Evolutionary conservation across 1,140 invertebrate species (phyloP).

Genomic region (Calliopsis andreniformis): DNA sequence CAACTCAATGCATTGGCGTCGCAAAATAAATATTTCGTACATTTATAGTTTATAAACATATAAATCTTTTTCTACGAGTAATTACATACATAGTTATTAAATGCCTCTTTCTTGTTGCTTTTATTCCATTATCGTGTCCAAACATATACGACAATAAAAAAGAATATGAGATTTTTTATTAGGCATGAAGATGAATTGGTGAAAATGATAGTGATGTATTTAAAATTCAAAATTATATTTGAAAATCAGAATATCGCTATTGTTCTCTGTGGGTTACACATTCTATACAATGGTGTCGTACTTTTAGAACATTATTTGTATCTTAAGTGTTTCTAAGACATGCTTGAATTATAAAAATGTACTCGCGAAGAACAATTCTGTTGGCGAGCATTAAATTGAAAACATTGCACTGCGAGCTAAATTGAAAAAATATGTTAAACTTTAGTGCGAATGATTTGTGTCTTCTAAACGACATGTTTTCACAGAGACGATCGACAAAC

Average conservation of each 20-base stretch:
- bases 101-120: not conserved
- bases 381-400: slow-evolving; percentile 14
- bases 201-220: not conserved
- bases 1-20: slow-evolving; percentile 16
- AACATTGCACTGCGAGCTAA: slow-evolving; percentile 28
- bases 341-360: slow-evolving; percentile 40
- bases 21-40: not conserved
- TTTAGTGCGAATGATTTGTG: not conserved
- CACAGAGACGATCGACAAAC: slow-evolving; percentile 28
- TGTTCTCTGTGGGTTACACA: slow-evolving; percentile 55
- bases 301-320: slow-evolving; percentile 43
- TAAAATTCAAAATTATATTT: slow-evolving; percentile 68
- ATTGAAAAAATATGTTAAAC: slow-evolving; percentile 27
- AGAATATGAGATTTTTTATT: not conserved
- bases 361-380: not conserved
- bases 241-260: slow-evolving; percentile 58
- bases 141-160: not conserved
- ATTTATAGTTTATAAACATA: not conserved
- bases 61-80: not conserved
- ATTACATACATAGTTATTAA: slow-evolving; percentile 12
- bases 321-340: slow-evolving; percentile 30
- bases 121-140: not conserved
- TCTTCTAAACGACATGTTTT: not conserved
- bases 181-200: slow-evolving; percentile 2
- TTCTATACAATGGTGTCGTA: slow-evolving; percentile 57